phyloP scores from a whole-genome alignment of 2,113 vertebrate species.

The Piliocolobus tephrosceles region DNA sequence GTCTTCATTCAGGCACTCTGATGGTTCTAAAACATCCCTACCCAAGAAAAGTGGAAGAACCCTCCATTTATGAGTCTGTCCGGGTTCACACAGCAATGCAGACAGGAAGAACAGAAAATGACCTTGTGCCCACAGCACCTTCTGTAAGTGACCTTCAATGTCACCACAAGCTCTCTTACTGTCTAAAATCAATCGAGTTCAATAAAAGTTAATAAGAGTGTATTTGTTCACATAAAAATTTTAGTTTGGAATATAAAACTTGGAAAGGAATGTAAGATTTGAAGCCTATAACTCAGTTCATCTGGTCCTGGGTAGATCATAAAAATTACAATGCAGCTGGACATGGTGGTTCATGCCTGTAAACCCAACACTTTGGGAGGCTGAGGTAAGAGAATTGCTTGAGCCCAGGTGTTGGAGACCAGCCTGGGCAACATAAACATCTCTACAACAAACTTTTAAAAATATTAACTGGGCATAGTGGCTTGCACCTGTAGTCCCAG shows the following conservation, averaged over 20 bases:
- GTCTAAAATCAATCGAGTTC: neutral
- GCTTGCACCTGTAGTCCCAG: too few relatives aligned
- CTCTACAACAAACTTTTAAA: too few relatives aligned
- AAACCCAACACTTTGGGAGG: too few relatives aligned
- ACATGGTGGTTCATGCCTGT: too few relatives aligned
- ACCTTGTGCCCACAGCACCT: constrained; percentile 92
- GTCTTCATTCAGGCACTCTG: constrained; percentile 82
- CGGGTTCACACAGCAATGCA: constrained; percentile 97
- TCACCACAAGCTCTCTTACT: neutral
- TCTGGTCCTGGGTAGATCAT: neutral
- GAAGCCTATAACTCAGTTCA: neutral
- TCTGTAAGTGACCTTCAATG: constrained; percentile 85
- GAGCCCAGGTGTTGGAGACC: too few relatives aligned
- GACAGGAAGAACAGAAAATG: constrained; percentile 89
- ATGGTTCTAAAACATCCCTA: constrained; percentile 91
- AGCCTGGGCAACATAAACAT: too few relatives aligned
- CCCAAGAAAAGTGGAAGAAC: constrained; percentile 93
- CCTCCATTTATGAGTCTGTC: constrained; percentile 96
- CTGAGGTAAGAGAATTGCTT: too few relatives aligned
- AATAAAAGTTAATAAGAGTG: neutral
- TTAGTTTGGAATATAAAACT: neutral
- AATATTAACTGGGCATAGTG: too few relatives aligned
- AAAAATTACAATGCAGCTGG: neutral
- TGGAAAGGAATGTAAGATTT: neutral
- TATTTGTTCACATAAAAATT: neutral